Evolutionary conservation across 2,888 invertebrate species (phyloP).

Genomic region (Eilema sororculum): DNA sequence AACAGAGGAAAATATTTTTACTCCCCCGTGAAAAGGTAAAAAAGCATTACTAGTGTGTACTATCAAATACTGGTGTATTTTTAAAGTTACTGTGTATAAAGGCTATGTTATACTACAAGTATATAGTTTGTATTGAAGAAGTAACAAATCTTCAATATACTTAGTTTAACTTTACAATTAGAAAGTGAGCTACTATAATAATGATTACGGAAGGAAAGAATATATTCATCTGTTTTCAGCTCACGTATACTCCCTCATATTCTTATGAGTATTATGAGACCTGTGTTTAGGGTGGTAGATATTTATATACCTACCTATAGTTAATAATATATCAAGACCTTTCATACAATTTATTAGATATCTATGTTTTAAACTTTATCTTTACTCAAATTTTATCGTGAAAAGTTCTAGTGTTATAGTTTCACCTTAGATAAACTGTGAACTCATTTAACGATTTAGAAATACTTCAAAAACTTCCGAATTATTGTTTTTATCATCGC

Average conservation of each 20-base stretch:
- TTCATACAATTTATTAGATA: too few relatives aligned
- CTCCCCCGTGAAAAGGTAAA: slow-evolving; percentile 47
- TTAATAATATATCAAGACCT: too few relatives aligned
- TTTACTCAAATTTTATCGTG: too few relatives aligned
- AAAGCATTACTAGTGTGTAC: slow-evolving; percentile 40
- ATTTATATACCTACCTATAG: not conserved
- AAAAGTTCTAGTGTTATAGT: not conserved
- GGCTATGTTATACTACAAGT: not conserved
- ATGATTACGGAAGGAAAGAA: not conserved
- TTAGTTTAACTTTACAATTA: not conserved
- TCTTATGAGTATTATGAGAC: not conserved
- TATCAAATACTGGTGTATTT: slow-evolving; percentile 8
- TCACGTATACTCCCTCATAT: not conserved
- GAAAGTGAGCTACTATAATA: not conserved
- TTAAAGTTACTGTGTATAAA: not conserved
- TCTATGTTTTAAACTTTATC: too few relatives aligned
- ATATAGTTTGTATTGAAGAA: not conserved
- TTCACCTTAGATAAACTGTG: not conserved
- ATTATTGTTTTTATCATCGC: slow-evolving; percentile 32
- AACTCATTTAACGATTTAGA: not conserved
- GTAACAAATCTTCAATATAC: not conserved
- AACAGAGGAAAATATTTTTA: slow-evolving; percentile 44
- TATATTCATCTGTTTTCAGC: not conserved
- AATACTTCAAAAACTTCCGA: not conserved
- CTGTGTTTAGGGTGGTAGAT: not conserved